Conservation (phyloP, 1,140 invertebrate species). For the Hetaerina americana region DNA sequence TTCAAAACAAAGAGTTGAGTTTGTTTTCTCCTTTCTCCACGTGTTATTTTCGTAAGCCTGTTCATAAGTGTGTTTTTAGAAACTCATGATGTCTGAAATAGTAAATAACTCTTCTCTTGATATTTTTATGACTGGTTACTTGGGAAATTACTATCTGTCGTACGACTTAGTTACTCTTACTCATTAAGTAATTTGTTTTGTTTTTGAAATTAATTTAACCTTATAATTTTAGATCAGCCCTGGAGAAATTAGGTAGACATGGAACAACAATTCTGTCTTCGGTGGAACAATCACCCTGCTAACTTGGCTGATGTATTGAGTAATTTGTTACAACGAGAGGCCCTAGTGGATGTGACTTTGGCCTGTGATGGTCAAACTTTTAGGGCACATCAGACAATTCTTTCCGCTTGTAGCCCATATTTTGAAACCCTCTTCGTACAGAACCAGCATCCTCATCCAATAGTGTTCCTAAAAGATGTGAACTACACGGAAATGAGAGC, state of each 20-base stretch:
- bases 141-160: too few species aligned
- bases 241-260: slow-evolving; percentile 29
- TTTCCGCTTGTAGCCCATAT: slow-evolving; percentile 88
- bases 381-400: slow-evolving; percentile 84
- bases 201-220: too few species aligned
- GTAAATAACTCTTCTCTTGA: too few species aligned
- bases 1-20: too few species aligned
- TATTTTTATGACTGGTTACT: too few species aligned
- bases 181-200: too few species aligned
- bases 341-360: slow-evolving; percentile 82
- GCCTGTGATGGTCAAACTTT: slow-evolving; percentile 83
- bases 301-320: slow-evolving; percentile 80
- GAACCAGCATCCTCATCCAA: slow-evolving; percentile 81
- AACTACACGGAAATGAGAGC: slow-evolving; percentile 76
- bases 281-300: slow-evolving; percentile 86
- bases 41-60: too few species aligned
- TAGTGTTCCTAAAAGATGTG: slow-evolving; percentile 83
- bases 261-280: slow-evolving; percentile 88
- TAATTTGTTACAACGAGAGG: slow-evolving; percentile 69
- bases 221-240: too few species aligned
- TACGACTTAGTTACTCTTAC: too few species aligned
- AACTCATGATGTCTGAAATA: too few species aligned
- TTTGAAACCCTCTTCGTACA: slow-evolving; percentile 87
- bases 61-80: too few species aligned
- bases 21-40: too few species aligned